Base-by-base conservation (phyloP, 2,888 invertebrate genomes). In the Beris chalybata region DNA sequence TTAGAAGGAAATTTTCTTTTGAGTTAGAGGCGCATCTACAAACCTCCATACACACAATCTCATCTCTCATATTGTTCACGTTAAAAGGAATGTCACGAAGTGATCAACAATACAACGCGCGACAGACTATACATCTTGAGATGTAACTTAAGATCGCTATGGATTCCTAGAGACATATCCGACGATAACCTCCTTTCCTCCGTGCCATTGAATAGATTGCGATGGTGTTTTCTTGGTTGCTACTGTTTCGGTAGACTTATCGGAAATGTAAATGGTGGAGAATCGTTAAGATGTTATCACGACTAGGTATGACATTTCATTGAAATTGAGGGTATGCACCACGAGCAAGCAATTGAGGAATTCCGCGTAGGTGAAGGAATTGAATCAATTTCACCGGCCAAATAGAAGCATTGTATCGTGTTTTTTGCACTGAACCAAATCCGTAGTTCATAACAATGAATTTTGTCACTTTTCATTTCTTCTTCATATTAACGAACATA, bases 31-130 rank as follows among this genome's bases (percentile, higher is more conserved):
- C 38, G 38, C 5, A 9, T 9, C 11, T 44, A 44, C 11, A 22
- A 22, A 44, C 9, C n/a, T n/a, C n/a, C 44, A 12, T 44, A 38
- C 38, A 38, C 38, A 38, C 38, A 48, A 48, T 5, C 7, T 5
- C 7, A 38, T 38, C 38, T 38, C 38, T 44, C n/a, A 15, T 48
- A 48, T 48, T 48, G 15, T 15, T 48, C 48, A 48, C n/a, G 15
- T 48, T 48, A 48, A 48, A 48, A 15, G 5, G 48, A 48, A 15
- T 48, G 48, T 48, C 48, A 48, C 48, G 48, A 48, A 48, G 15
- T 48, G 15, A 48, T 48, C 48, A 48, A 48, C 48, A 48, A 48
- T 48, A 12, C 13, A 15, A 48, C 15, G 12, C n/a, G 13, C 15
- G 15, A n/a, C 15, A 48, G 48, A 48, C 13, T 11, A 38, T 38